Evolutionary conservation across 2,113 vertebrate genomes (phyloP), one percentile per base, ranked within the genome.

Genomic region (Microtus ochrogaster): DNA sequence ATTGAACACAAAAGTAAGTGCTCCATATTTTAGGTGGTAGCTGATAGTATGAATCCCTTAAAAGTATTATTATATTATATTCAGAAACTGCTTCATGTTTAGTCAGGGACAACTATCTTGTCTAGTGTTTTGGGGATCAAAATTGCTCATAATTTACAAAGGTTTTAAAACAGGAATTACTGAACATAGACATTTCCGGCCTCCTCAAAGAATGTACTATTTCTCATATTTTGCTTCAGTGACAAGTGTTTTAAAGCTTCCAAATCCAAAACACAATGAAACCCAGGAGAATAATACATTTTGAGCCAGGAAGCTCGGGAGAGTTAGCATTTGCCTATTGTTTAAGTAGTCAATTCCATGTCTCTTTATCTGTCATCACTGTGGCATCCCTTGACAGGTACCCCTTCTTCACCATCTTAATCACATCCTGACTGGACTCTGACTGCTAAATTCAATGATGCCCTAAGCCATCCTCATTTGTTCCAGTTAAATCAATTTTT

Each of bases 221-320:
- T 65, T 68, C 58, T 76, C 47, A 58, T 94, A 52, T 74, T 89
- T 97, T 95, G 72, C 86, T 93, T 91, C 55, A 68, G 13, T 68
- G 66, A 17, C 44, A 94, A 78, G 81, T 73, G 10, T 82, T 5
- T 78, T 96, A 82, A 91, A 94, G 90, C 52, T 96, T 89, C n/a
- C 85, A 92, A 90, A 66, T 11, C 12, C 17, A 66, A 85, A 44
- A 72, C 26, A 72, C 66, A 85, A 76, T 87, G 58, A 36, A 84
- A 81, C 52, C 72, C 30, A 79, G 95, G 44, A 28, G 65, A 82
- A 95, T 6, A 68, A 47, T 4, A 13, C 22, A 52, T 93, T 78
- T 55, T 58, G 30, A 91, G 70, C 26, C 3, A 26, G 24, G 41
- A 39, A 0, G 26, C 26, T 88, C 28, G 68, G 30, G 41, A 58